These are phyloP conservation scores for Rhaphigaster nebulosa DNA, from an alignment of 2,888 invertebrate genomes.

Conservation along the genomic window DNA sequence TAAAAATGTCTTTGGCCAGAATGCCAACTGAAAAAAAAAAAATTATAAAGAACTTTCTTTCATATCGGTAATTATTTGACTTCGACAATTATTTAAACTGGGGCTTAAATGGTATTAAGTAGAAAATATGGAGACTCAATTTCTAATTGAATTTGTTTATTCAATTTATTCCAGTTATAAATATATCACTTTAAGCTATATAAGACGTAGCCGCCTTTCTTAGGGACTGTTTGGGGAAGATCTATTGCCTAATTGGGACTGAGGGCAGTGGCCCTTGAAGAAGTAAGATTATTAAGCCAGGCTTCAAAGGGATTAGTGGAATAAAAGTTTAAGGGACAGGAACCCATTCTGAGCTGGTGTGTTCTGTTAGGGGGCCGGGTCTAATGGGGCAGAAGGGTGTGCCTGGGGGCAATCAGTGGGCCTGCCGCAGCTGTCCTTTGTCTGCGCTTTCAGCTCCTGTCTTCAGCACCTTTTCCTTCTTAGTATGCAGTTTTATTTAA, in stretches of 20 bases:
- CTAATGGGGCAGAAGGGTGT: constrained; percentile 13
- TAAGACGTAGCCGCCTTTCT: not conserved
- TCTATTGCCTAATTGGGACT: constrained; percentile 20
- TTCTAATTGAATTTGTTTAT: not conserved
- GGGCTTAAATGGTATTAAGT: not conserved
- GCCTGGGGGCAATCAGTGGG: constrained; percentile 42
- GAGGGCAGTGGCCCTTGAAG: not conserved
- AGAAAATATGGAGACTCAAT: not conserved
- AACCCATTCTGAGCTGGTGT: not conserved
- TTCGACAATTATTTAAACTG: too few relatives aligned
- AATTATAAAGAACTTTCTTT: too few relatives aligned
- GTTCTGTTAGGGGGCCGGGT: not conserved
- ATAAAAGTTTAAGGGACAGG: constrained; percentile 49
- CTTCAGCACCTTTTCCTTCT: constrained; percentile 32
- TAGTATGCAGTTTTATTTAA: constrained; percentile 12
- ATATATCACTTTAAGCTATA: constrained; percentile 1
- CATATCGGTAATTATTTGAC: too few relatives aligned
- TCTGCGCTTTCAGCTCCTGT: constrained; percentile 24
- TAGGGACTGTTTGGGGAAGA: not conserved
- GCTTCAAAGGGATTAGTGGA: constrained; percentile 49
- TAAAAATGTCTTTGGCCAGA: too few relatives aligned
- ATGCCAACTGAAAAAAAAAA: too few relatives aligned
- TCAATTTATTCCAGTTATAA: not conserved
- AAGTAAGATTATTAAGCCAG: constrained; percentile 16
- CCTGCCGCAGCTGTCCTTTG: not conserved